Conservation (phyloP, 1,140 invertebrate species). For the Stegodyphus dumicola region DNA sequence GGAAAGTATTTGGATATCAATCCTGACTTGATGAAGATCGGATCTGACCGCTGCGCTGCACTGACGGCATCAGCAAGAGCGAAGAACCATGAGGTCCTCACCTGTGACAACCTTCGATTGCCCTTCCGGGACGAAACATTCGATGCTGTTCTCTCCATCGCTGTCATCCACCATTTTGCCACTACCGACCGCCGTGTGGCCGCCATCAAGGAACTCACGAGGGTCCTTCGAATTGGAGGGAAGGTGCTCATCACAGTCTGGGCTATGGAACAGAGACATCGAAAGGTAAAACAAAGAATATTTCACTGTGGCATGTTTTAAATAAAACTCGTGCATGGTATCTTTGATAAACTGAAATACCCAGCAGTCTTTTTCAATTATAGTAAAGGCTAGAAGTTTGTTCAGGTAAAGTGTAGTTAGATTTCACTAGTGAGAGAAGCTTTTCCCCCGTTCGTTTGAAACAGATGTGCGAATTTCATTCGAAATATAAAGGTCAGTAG, state of each 20-base stretch:
- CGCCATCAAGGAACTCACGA: constrained; percentile 86
- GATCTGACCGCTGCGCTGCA: constrained; percentile 85
- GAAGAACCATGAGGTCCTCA: constrained; percentile 76
- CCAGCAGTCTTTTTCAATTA: too few species aligned
- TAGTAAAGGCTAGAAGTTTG: too few species aligned
- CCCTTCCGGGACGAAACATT: constrained; percentile 93
- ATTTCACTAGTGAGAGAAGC: too few species aligned
- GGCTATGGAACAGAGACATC: constrained; percentile 94
- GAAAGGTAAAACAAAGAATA: constrained; percentile 73
- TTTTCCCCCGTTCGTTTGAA: too few species aligned
- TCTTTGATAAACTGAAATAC: too few species aligned
- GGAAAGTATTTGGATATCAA: constrained; percentile 92
- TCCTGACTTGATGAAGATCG: constrained; percentile 84
- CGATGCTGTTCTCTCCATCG: constrained; percentile 93
- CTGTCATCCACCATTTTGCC: constrained; percentile 92
- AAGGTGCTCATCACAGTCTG: constrained; percentile 93
- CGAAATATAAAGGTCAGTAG: too few species aligned
- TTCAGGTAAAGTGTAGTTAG: too few species aligned
- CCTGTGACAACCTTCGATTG: constrained; percentile 88
- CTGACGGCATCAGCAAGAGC: constrained; percentile 81
- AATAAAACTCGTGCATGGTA: too few species aligned
- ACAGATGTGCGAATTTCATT: too few species aligned
- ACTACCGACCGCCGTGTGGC: constrained; percentile 88
- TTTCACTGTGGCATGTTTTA: too few species aligned
- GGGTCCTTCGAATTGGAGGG: constrained; percentile 90